Base-by-base conservation (phyloP, 2,888 invertebrate species). In the Noctua fimbriata region DNA sequence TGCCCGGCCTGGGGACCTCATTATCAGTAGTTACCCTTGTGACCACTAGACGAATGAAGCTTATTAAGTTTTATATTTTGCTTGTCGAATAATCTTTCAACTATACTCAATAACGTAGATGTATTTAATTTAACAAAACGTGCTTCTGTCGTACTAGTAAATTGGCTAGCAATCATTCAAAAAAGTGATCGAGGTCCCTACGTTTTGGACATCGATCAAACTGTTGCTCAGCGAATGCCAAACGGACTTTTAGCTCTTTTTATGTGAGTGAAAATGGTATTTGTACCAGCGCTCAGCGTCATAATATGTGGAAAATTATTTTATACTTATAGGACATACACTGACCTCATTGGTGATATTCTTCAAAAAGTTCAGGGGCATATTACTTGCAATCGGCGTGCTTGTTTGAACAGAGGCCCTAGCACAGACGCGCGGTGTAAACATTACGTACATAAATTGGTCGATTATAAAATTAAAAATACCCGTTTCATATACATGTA, bases 181-280 rank as follows among this genome's bases (percentile, higher is more conserved):
- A 7, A 28, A 49, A 81, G n/a, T 72, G 67, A 81, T 83, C 32
- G 75, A 72, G 69, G 14, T 49, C 49, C n/a, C 28, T 85, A 81
- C 82, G 82, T 81, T 81, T 60, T 66, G 72, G 24, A 3, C 36
- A 83, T 85, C 82, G 69, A 81, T 85, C 83, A 85, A 73, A 81
- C 49, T 69, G 67, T 36, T 65, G 16, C 52, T 58, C 21, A 4
- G 47, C 36, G 36, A 67, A 67, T 70, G 24, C 24, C 36, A 55
- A 60, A 60, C 7, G 12, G 44, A 84, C 14, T 63, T 60, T 32
- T 47, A 63, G 41, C 36, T 24, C 36, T 82, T 55, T 55, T 75
- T 60, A 75, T 60, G 32, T 28, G 1, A 6, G 32, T 49, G 18
- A 52, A 52, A 52, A 44, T 75, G 52, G 52, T 82, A 60, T 74